Percentiles rank a stretch among this genome's conserved stretches.
These are phyloP conservation scores for Oreortyx pictus DNA, from an alignment of 2,797 vertebrate genomes.

Conservation along the genomic window DNA sequence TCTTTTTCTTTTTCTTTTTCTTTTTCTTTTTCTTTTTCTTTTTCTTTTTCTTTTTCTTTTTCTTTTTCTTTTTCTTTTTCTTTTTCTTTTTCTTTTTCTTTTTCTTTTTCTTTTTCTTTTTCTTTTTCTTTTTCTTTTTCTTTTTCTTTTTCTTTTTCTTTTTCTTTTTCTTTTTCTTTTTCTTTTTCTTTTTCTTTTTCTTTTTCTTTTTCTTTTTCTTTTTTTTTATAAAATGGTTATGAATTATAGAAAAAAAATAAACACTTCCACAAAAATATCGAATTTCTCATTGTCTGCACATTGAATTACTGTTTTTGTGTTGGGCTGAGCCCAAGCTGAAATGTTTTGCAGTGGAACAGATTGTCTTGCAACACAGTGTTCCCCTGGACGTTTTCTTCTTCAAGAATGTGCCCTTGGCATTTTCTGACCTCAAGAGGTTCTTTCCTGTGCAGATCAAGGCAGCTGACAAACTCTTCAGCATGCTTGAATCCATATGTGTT, in stretches of 20 bases:
- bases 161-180: neutral
- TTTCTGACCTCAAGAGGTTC: conserved; percentile 7
- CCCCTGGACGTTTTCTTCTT: conserved; percentile 9
- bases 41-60: neutral
- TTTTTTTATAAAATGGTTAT: neutral
- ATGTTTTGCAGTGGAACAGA: neutral
- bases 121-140: too few relatives aligned
- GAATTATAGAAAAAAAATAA: neutral
- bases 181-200: too few relatives aligned
- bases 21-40: neutral
- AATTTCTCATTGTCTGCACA: neutral
- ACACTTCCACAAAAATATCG: neutral
- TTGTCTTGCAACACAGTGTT: neutral
- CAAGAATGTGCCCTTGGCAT: neutral
- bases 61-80: too few relatives aligned
- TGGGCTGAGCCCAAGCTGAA: neutral
- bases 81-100: neutral
- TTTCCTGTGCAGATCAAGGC: conserved; percentile 28
- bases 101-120: neutral
- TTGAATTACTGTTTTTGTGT: neutral
- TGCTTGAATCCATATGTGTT: conserved; percentile 21
- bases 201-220: too few relatives aligned
- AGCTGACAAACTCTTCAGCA: conserved; percentile 12
- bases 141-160: neutral
- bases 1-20: too few relatives aligned